These are phyloP conservation scores for Cyclophora albipunctata DNA, from an alignment of 2,888 invertebrate species.

Conservation along the genomic window DNA sequence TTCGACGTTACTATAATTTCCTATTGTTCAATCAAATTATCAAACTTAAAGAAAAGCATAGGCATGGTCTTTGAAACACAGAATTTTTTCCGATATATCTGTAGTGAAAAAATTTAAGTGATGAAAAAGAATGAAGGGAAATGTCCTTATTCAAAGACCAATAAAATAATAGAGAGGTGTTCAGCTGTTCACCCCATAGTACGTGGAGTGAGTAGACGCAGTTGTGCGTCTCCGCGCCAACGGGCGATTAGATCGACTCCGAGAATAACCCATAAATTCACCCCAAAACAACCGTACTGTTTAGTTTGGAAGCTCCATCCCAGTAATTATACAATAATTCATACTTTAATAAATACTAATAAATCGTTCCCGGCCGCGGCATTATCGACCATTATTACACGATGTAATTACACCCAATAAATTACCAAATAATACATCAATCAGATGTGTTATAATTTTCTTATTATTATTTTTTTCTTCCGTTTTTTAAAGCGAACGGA, in stretches of 20 bases:
- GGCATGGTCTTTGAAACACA: too few species aligned
- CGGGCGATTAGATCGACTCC: conserved; percentile 60
- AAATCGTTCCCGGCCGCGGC: conserved; percentile 59
- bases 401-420: conserved; percentile 74
- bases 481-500: conserved; percentile 48
- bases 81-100: too few species aligned
- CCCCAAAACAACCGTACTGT: conserved; percentile 69
- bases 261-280: conserved; percentile 66
- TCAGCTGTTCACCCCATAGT: too few species aligned
- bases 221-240: conserved; percentile 24
- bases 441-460: conserved; percentile 75
- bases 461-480: conserved; percentile 49
- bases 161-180: too few species aligned
- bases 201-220: too few species aligned
- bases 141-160: too few species aligned
- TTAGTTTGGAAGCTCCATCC: conserved; percentile 70
- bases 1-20: too few species aligned
- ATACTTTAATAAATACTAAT: conserved; percentile 75
- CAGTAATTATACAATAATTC: conserved; percentile 75
- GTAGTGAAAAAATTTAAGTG: too few species aligned
- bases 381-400: conserved; percentile 72
- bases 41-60: too few species aligned
- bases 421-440: conserved; percentile 76
- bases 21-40: too few species aligned
- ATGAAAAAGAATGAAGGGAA: too few species aligned